A percentile compares a stretch with the other conserved stretches of the same genome.
Evolutionary conservation across 2,113 vertebrate species (phyloP).

Genomic region (Rhinopomastus cyanomelas): DNA sequence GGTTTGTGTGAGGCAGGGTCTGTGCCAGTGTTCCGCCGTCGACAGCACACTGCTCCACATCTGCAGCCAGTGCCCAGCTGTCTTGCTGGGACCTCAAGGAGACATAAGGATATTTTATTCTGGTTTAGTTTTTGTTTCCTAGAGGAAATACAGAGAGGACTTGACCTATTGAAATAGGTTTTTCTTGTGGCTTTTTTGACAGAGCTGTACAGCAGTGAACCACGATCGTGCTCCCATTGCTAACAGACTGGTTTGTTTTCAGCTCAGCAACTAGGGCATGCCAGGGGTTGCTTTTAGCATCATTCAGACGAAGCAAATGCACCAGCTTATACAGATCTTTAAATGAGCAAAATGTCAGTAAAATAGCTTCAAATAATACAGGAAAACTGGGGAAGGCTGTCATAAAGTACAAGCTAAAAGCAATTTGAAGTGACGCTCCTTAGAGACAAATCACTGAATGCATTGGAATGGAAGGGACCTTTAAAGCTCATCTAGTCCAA

Average conservation of each 20-base stretch:
- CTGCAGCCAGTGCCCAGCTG: not conserved
- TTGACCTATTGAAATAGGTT: not conserved
- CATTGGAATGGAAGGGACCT: no score
- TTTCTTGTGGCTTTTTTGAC: not conserved
- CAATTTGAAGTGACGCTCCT: not conserved
- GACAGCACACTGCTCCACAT: not conserved
- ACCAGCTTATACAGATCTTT: not conserved
- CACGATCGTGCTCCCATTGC: fast-evolving
- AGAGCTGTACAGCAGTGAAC: not conserved
- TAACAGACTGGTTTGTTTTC: not conserved
- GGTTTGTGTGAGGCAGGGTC: not conserved
- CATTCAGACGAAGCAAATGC: not conserved
- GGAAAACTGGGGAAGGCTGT: not conserved
- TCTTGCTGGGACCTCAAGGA: not conserved
- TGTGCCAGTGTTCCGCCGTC: fast-evolving
- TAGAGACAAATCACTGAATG: not conserved
- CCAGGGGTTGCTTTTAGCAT: not conserved
- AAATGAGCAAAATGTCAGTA: not conserved
- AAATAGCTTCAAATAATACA: not conserved
- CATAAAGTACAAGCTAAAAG: not conserved
- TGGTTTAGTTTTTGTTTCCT: not conserved
- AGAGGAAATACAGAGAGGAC: not conserved
- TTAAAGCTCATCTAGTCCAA: no score
- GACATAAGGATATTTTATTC: not conserved
- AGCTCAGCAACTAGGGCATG: not conserved